Conservation (phyloP, 2,888 invertebrate species). For the Trichacis sp. region DNA sequence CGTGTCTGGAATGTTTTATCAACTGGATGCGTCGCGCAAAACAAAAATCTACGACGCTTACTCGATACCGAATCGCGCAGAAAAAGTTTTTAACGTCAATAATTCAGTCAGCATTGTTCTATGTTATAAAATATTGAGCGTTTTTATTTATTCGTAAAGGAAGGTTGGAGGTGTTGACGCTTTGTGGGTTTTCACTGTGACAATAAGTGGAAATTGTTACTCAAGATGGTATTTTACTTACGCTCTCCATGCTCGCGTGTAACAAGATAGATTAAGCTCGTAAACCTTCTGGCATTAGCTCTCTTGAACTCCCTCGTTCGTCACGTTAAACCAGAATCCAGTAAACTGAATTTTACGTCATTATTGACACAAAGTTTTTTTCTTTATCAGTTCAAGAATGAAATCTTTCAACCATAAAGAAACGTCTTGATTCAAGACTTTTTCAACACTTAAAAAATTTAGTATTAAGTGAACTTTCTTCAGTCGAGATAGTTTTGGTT, state of each 20-base stretch:
- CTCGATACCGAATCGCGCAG: neutral
- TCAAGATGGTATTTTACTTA: neutral
- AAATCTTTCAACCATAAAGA: too few relatives aligned
- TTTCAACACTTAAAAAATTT: too few relatives aligned
- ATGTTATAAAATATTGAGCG: neutral
- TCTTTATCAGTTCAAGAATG: too few relatives aligned
- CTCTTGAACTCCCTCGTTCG: neutral
- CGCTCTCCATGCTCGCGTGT: neutral
- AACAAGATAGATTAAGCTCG: neutral
- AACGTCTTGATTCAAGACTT: too few relatives aligned
- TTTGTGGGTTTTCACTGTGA: neutral
- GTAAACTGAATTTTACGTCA: too few relatives aligned
- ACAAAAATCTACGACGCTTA: neutral
- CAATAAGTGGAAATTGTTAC: neutral
- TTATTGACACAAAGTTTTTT: too few relatives aligned
- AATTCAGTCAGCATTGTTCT: neutral
- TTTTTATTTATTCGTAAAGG: neutral
- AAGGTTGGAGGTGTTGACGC: neutral
- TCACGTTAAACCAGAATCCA: neutral
- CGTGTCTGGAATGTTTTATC: neutral
- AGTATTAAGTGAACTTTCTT: too few relatives aligned
- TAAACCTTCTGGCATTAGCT: neutral
- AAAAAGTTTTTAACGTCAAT: neutral
- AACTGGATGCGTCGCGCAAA: neutral
- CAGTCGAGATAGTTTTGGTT: too few relatives aligned